phyloP scores from a whole-genome alignment of 2,797 vertebrate species.

The Oreonectes daqikongensis region DNA sequence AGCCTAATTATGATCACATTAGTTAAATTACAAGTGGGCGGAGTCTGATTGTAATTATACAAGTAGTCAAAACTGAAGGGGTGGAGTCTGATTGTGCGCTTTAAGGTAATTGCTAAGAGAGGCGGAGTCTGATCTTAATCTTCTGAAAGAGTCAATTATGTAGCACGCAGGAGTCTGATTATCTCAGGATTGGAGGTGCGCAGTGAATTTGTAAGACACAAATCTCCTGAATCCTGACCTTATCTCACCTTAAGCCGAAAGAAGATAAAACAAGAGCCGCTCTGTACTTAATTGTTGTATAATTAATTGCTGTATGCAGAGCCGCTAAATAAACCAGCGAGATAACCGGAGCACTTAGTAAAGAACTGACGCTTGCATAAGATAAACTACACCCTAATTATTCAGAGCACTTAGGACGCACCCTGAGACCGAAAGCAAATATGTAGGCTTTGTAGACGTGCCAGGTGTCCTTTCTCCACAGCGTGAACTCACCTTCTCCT shows the following conservation, averaged over 20 bases:
- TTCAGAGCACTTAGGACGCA: not conserved
- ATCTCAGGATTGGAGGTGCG: slow-evolving; percentile 22
- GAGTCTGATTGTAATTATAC: not conserved
- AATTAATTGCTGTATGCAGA: slow-evolving; percentile 23
- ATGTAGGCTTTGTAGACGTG: slow-evolving; percentile 2
- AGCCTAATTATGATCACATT: not conserved
- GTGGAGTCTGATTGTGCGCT: not conserved
- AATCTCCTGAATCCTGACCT: slow-evolving; percentile 30
- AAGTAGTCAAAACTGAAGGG: not conserved
- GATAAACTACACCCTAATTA: slow-evolving; percentile 7
- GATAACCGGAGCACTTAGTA: slow-evolving; percentile 17
- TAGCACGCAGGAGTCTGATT: slow-evolving; percentile 14
- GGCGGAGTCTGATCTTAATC: slow-evolving; percentile 32
- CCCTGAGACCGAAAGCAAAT: not conserved
- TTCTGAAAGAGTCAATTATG: not conserved
- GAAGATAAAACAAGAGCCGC: not conserved
- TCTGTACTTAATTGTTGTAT: slow-evolving; percentile 1
- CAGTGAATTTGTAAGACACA: slow-evolving; percentile 7
- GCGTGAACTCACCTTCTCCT: slow-evolving; percentile 85
- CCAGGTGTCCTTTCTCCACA: not conserved
- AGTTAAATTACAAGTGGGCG: not conserved
- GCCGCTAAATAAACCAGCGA: slow-evolving; percentile 1
- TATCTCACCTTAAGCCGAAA: slow-evolving; percentile 20
- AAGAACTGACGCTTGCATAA: not conserved
- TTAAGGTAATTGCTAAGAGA: slow-evolving; percentile 3